A percentile compares a stretch with the other conserved stretches of the same genome.
Conservation (phyloP, 1,140 invertebrate species). For the Zaprionus tsacasi region DNA sequence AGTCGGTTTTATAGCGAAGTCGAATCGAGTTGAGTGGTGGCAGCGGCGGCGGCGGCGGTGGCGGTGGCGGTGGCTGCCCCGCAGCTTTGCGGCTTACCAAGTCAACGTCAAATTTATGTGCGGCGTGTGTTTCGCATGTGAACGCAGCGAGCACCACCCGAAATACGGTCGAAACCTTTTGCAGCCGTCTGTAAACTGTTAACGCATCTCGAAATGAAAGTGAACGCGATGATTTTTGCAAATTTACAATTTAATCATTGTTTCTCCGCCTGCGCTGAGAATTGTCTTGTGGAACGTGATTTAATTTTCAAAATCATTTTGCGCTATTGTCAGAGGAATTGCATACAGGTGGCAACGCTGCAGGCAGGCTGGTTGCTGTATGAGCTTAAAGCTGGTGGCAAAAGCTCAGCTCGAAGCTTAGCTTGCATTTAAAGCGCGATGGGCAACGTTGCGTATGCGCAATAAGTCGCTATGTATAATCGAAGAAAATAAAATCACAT, state of each 20-base stretch:
- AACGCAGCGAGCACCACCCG: neutral
- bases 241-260: conserved; percentile 38
- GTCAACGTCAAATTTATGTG: conserved; percentile 69
- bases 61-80: neutral
- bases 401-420: neutral
- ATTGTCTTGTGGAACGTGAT: conserved; percentile 66
- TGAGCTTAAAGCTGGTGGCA: neutral
- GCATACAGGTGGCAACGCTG: conserved; percentile 45
- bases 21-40: neutral
- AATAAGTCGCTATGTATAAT: neutral
- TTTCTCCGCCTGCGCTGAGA: conserved; percentile 56
- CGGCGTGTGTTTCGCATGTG: conserved; percentile 61
- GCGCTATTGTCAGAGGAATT: conserved; percentile 41
- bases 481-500: no score
- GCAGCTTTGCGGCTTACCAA: conserved; percentile 39
- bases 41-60: neutral
- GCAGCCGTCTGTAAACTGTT: conserved; percentile 35
- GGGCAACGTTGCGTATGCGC: neutral
- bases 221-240: conserved; percentile 68
- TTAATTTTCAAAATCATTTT: conserved; percentile 70
- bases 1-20: conserved; percentile 67
- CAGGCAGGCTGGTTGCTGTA: neutral
- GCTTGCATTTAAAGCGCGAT: neutral
- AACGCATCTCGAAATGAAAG: conserved; percentile 78
- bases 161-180: conserved; percentile 16